Evolutionary conservation across 2,888 invertebrate species (phyloP), one percentile per base, ranked within the genome.

Genomic region (Clistopyga incitator): DNA sequence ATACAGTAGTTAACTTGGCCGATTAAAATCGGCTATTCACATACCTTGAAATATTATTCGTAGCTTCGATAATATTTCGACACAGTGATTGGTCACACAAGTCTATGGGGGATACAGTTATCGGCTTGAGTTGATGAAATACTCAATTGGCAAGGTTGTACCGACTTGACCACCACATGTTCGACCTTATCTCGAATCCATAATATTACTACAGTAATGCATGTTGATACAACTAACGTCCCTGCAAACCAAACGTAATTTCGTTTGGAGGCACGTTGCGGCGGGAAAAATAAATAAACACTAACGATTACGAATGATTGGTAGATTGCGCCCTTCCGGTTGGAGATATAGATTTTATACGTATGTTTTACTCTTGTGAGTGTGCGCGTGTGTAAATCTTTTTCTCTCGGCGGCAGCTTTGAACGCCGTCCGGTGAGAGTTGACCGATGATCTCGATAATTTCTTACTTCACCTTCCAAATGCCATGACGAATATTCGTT

Each of bases 321-420:
- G 81, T 82, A 86, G 72, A 86, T 86, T 86, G 84, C 71, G 71
- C 25, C 76, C 86, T 85, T 86, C 86, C 86, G 85, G 78, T 84
- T 76, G 68, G 74, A 54, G 54, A 23, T 65, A 54, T 42, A 23
- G n/a, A 2, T 56, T 47, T 65, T 67, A 29, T 29, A 52, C n/a
- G 15, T n/a, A 23, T 71, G 50, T 70, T 45, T 78, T 15, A 29
- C 18, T n/a, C n/a, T n/a, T n/a, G 56, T 50, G 59, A 67, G 54
- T 68, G 56, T 23, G 47, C 25, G 38, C 42, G 20, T 29, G 38
- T 45, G 29, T 50, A 50, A n/a, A 50, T 50, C 67, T 61, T 64
- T 74, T 52, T 38, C 34, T 75, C 75, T 71, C 47, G 75, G 29
- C 65, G 70, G 75, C 64, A 38, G 56, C 34, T 75, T 78, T 67